Percentiles rank a stretch among this genome's conserved stretches.
phyloP scores from a whole-genome alignment of 2,797 vertebrate species.

The Notoglanidium macrostoma region DNA sequence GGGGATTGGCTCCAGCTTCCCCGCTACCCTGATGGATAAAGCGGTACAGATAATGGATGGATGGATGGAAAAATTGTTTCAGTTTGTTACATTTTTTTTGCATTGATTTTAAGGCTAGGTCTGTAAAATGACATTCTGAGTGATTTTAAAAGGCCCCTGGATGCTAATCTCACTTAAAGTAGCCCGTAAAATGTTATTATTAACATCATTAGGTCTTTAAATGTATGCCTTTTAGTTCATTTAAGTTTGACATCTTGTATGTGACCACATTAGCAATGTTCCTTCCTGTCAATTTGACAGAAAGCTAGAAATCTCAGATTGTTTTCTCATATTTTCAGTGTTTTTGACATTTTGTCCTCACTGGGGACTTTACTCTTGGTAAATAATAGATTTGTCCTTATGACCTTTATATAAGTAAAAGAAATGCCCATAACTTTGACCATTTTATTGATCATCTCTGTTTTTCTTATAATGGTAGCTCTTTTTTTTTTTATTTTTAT shows the following conservation, averaged over 20 bases:
- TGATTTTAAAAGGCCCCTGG: background rate
- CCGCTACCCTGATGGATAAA: too few relatives aligned
- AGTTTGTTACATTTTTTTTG: background rate
- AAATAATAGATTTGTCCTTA: background rate
- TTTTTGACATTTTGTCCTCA: background rate
- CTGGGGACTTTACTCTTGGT: background rate
- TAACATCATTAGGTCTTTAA: background rate
- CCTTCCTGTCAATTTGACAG: background rate
- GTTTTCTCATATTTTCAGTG: background rate
- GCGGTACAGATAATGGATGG: too few relatives aligned
- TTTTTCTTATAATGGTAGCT: background rate
- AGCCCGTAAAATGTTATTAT: background rate
- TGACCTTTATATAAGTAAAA: background rate
- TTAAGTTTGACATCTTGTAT: background rate
- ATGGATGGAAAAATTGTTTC: background rate
- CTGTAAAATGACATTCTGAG: background rate
- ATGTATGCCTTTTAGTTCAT: background rate
- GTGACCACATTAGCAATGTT: background rate
- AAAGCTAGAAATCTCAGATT: background rate
- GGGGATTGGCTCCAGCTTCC: too few relatives aligned
- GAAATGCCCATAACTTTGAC: background rate
- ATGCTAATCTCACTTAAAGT: background rate
- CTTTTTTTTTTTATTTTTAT: background rate
- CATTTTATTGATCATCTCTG: background rate
- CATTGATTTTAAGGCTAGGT: background rate